Conservation (phyloP, 2,113 vertebrate genomes). For the Vimba vimba region DNA sequence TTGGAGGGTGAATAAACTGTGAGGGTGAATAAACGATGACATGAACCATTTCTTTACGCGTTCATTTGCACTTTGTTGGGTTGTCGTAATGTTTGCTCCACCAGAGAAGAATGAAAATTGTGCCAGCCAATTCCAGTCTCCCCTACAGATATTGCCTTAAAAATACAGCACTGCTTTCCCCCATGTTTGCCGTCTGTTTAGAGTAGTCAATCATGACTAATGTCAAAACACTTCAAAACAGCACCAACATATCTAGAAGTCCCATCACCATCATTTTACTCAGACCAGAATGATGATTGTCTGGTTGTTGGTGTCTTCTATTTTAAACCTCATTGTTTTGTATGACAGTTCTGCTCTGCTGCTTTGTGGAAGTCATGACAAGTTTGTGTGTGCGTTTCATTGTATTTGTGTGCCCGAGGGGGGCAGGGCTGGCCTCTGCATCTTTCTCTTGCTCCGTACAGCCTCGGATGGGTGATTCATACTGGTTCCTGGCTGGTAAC, state of each 20-base stretch:
- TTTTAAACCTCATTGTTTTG: slow-evolving; percentile 56
- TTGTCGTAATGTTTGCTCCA: neutral
- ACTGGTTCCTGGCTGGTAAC: slow-evolving; percentile 74
- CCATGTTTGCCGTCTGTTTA: slow-evolving; percentile 6
- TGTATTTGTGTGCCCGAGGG: neutral
- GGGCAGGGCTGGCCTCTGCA: slow-evolving; percentile 19
- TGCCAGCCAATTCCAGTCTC: neutral
- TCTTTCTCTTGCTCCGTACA: slow-evolving; percentile 57
- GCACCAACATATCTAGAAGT: slow-evolving; percentile 22
- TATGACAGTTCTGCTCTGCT: slow-evolving; percentile 44
- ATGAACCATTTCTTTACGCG: neutral
- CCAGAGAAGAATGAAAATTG: neutral
- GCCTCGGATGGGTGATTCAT: slow-evolving; percentile 78
- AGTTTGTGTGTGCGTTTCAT: slow-evolving; percentile 8
- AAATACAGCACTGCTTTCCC: slow-evolving; percentile 12
- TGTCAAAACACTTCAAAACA: slow-evolving; percentile 39
- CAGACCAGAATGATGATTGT: slow-evolving; percentile 38
- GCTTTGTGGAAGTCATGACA: slow-evolving; percentile 54
- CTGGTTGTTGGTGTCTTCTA: slow-evolving; percentile 51
- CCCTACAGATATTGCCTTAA: slow-evolving; percentile 61
- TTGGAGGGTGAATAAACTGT: neutral
- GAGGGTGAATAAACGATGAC: neutral
- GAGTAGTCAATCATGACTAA: slow-evolving; percentile 36
- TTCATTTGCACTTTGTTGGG: neutral
- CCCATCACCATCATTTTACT: slow-evolving; percentile 12